A percentile compares a stretch with the other conserved stretches of the same genome.
Conservation (phyloP, 1,140 invertebrate species). For the Metaphire vulgaris region DNA sequence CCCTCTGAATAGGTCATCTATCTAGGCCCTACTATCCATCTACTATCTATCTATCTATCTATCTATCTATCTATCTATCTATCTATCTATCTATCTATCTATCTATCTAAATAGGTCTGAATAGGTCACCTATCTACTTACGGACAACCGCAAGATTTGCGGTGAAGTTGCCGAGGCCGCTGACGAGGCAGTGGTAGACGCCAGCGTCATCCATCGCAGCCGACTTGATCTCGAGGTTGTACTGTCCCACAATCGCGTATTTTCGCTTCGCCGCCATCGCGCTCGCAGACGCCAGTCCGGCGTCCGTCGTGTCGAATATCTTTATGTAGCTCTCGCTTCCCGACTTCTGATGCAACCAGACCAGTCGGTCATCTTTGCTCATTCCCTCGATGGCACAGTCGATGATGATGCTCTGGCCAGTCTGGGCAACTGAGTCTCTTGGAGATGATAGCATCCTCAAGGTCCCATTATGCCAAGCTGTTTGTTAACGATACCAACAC, state of each 20-base stretch:
- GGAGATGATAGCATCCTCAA: not conserved
- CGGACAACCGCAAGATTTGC: not conserved
- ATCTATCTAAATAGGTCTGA: not conserved
- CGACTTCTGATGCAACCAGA: not conserved
- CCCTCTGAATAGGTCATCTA: not conserved
- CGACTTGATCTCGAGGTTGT: not conserved
- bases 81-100: not conserved
- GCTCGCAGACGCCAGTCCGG: too few relatives aligned
- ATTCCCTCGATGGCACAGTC: not conserved
- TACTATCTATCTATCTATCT: not conserved
- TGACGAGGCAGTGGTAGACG: not conserved
- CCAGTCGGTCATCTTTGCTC: not conserved
- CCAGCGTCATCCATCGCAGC: not conserved
- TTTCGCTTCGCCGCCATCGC: too few relatives aligned
- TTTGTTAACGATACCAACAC: too few relatives aligned
- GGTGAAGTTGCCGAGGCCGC: not conserved
- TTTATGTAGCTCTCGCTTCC: not conserved
- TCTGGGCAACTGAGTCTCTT: not conserved
- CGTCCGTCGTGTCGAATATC: conserved; percentile 1
- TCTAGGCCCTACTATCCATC: not conserved
- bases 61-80: not conserved
- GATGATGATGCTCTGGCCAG: not conserved
- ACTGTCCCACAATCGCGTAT: not conserved
- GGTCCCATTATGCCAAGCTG: not conserved
- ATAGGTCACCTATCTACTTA: not conserved